These are phyloP conservation scores for Typhlichthys eigenmanni DNA, from an alignment of 2,797 vertebrate species.

Conservation along the genomic window DNA sequence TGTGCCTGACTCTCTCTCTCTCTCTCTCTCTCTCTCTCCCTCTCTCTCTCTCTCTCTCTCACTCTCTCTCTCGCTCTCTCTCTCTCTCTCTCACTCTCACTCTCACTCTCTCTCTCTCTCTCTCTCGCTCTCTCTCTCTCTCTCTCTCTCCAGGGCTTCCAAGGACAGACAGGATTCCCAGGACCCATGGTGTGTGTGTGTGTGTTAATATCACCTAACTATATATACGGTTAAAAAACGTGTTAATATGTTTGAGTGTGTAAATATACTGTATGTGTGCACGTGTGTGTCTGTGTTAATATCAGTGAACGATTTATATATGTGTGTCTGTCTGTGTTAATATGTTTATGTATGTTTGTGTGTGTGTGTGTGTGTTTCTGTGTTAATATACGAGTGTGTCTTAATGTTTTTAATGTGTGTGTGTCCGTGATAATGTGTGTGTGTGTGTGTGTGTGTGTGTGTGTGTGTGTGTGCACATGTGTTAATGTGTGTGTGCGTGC, in stretches of 20 bases:
- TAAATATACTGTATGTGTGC: neutral
- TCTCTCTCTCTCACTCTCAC: too few relatives aligned
- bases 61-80: slow-evolving; percentile 12
- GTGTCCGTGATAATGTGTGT: slow-evolving; percentile 4
- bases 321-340: slow-evolving; percentile 70
- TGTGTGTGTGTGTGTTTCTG: slow-evolving; percentile 1
- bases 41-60: slow-evolving; percentile 24
- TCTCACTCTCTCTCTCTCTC: slow-evolving; percentile 26
- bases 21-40: too few relatives aligned
- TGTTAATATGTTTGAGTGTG: slow-evolving; percentile 5
- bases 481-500: slow-evolving; percentile 28
- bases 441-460: slow-evolving; percentile 19
- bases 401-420: neutral
- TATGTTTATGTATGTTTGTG: neutral
- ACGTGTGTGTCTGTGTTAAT: slow-evolving; percentile 53
- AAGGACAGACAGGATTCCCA: slow-evolving; percentile 91
- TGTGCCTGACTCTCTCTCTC: slow-evolving; percentile 29
- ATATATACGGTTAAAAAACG: too few relatives aligned
- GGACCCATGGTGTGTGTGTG: slow-evolving; percentile 85
- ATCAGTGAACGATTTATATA: too few relatives aligned
- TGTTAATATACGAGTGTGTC: slow-evolving; percentile 51
- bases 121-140: too few relatives aligned
- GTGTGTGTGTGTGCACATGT: slow-evolving; percentile 31
- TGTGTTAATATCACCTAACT: slow-evolving; percentile 14
- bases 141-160: slow-evolving; percentile 83